These are phyloP conservation scores for Chymomyza fuscimana DNA, from an alignment of 2,888 invertebrate species.

Conservation along the genomic window DNA sequence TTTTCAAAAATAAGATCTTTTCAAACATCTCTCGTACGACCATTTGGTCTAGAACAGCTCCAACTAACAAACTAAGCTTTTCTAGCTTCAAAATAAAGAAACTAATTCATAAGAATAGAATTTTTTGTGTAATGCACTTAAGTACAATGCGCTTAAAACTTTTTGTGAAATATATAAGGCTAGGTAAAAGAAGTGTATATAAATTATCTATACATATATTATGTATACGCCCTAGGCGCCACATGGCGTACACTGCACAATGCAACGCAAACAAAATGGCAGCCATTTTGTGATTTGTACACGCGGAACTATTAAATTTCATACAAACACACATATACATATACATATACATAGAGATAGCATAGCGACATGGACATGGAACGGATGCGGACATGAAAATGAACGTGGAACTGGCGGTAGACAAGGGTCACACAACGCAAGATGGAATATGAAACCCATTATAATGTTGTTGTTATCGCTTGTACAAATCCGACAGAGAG, in stretches of 20 bases:
- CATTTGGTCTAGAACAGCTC: too few relatives aligned
- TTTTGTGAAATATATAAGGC: not conserved
- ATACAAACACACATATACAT: conserved; percentile 18
- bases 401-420: not conserved
- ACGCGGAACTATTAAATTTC: conserved; percentile 42
- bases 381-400: not conserved
- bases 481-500: conserved; percentile 19
- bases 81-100: too few relatives aligned
- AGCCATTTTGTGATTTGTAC: conserved; percentile 25
- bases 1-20: too few relatives aligned
- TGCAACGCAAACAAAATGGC: conserved; percentile 11
- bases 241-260: not conserved
- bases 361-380: not conserved
- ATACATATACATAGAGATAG: not conserved
- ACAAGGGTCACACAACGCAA: not conserved
- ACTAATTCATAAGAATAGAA: too few relatives aligned
- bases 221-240: conserved; percentile 21
- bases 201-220: conserved; percentile 12
- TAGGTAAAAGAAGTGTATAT: not conserved
- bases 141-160: not conserved
- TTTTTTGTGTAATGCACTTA: too few relatives aligned
- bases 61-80: too few relatives aligned
- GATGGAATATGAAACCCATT: conserved; percentile 54
- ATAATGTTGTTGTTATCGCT: conserved; percentile 43
- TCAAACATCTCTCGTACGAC: too few relatives aligned